Percentiles rank a stretch among this genome's conserved stretches.
phyloP scores from a whole-genome alignment of 1,140 invertebrate species.

The Drosophila nebulosa region DNA sequence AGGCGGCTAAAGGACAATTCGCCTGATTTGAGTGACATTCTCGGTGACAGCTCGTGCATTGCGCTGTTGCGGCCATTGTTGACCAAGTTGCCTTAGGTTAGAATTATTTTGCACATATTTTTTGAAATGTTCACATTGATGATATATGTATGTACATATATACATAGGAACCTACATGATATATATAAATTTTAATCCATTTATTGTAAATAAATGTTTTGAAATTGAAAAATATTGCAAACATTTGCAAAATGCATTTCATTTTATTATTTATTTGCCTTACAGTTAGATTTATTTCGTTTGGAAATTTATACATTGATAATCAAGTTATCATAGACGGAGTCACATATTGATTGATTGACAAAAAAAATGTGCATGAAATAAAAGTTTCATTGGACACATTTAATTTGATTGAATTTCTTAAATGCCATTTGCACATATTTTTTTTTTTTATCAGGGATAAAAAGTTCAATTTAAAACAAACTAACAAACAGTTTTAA shows the following conservation, averaged over 20 bases:
- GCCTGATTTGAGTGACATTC: constrained; percentile 61
- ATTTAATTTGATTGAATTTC: no score
- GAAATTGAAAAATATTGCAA: not conserved
- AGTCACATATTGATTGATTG: not conserved
- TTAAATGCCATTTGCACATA: no score
- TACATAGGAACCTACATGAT: no score
- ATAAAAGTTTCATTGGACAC: no score
- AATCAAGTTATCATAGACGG: not conserved
- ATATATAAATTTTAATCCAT: not conserved
- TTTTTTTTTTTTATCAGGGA: no score
- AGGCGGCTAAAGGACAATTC: not conserved
- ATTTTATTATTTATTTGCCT: not conserved
- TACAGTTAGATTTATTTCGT: not conserved
- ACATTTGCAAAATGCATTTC: not conserved
- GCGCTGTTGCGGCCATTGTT: constrained; percentile 42
- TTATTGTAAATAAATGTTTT: not conserved
- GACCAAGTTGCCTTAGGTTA: constrained; percentile 40
- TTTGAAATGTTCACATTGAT: constrained; percentile 23
- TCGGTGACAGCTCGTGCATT: constrained; percentile 60
- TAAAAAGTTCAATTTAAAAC: no score
- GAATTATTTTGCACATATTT: constrained; percentile 30
- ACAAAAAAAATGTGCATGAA: no score
- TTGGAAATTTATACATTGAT: not conserved
- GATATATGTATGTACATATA: constrained; percentile 39
- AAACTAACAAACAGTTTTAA: no score